Evolutionary conservation across 1,140 invertebrate genomes (phyloP), one percentile per base, ranked within the genome.

Genomic region (Drosophila chauvacae): DNA sequence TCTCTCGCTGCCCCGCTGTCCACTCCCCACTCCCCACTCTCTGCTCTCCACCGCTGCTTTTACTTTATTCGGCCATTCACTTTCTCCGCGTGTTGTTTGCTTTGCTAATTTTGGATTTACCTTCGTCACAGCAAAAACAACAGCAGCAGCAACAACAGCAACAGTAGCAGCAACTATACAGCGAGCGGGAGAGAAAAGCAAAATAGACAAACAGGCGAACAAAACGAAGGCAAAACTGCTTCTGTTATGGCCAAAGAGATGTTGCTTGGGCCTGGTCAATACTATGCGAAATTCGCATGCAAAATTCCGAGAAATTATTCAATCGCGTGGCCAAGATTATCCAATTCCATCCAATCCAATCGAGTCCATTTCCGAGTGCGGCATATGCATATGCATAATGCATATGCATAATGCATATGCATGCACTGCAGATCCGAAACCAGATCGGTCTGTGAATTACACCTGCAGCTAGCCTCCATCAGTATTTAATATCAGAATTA

Each of bases 1-100:
- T 11, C 42, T 20, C 10, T 11, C n/a, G 18, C 16, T 7, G 13
- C n/a, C n/a, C n/a, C 14, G 4, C 23, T 50, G 28, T 13, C 47
- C 35, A 20, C 35, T 33, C 18, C 20, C 28, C 55, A 26, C 37
- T 41, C 39, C 20, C 28, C 55, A 26, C 30, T 45, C 45, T 60
- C 30, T 18, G 30, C 61, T 57, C 57, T 47, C 69, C 64, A 42
- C 60, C 53, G 50, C 57, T 80, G 84, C 83, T 88, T 88, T 88
- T 88, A 90, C 84, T 75, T 88, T 77, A 73, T 66, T 69, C 77
- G 85, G 81, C 68, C 85, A 90, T 88, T 90, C 84, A 88, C 84
- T 88, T 88, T 88, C 84, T 90, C 84, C 81, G 41, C 73, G 75
- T 68, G 73, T 47, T 86, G 74, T 90, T 90, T 90, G 73, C 84